Evolutionary conservation across 2,797 vertebrate genomes (phyloP), one percentile per base, ranked within the genome.

Genomic region (Eospalax fontanierii): DNA sequence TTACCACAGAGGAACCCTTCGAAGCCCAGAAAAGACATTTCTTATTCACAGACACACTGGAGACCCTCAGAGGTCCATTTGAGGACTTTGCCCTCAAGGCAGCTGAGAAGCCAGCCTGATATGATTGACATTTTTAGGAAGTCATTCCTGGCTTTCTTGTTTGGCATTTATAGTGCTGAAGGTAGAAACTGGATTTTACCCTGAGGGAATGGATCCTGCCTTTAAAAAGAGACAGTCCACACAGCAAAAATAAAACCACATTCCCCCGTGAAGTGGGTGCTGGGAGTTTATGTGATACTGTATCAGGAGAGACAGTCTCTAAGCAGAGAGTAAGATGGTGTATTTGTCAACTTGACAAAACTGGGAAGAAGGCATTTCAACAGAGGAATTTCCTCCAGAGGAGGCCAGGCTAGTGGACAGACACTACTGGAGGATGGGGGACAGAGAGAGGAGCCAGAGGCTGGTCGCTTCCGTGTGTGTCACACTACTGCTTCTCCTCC

Each of bases 141-240:
- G 9, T 15, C 38, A 26, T 43, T n/a, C 40, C n/a, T 7, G 68
- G 50, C 2, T 54, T 54, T 16, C 40, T 83, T 76, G 50, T n/a
- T 70, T 70, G 28, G 40, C 38, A 70, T 76, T 40, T 83, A 40
- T 66, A 57, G 18, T 46, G 66, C 46, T 80, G 18, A 30, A 73
- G 57, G 81, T 33, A 6, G 12, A 80, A 24, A 28, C 28, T 8
- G 46, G 73, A 38, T 79, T 35, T n/a, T 68, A 54, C 40, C 68
- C 46, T 7, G 35, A 46, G 22, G 10, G 46, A 21, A 11, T 35
- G 35, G 11, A n/a, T 30, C 18, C 63, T 80, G 43, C n/a, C 43
- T 79, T 33, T 87, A 59, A n/a, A 50, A 82, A 70, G 59, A 71
- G n/a, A 71, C 83, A 71, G 83, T 46, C 66, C 57, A n/a, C 38